A percentile compares a stretch with the other conserved stretches of the same genome.
These are phyloP conservation scores for Triplophysa rosa DNA, from an alignment of 2,113 vertebrate species.

Conservation along the genomic window DNA sequence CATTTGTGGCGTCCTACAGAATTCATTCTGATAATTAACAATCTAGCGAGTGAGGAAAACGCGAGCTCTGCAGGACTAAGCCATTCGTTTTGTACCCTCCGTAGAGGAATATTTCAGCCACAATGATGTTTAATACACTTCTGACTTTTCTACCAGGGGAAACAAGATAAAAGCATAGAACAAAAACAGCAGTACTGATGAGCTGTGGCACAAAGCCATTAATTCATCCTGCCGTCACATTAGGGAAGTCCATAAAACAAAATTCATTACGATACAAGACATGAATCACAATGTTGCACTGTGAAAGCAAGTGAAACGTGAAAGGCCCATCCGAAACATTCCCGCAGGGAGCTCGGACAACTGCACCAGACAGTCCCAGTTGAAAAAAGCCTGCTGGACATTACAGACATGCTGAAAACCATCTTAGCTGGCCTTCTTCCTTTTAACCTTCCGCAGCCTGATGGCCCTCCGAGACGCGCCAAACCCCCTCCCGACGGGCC, in stretches of 20 bases:
- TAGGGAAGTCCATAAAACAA: constrained; percentile 15
- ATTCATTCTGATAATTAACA: constrained; percentile 46
- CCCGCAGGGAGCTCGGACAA: background rate
- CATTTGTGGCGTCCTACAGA: constrained; percentile 31
- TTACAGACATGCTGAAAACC: constrained; percentile 26
- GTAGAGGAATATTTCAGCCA: constrained; percentile 6
- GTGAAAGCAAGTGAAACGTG: background rate
- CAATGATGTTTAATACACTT: constrained; percentile 16
- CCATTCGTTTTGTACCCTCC: background rate
- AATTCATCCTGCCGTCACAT: background rate
- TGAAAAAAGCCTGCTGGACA: background rate
- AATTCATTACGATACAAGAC: background rate
- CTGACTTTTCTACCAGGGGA: background rate
- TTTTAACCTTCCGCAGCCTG: constrained; percentile 20
- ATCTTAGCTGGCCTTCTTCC: background rate
- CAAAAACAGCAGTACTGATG: background rate
- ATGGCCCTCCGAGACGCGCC: background rate
- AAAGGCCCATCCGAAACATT: background rate
- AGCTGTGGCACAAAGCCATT: background rate
- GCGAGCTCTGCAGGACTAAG: background rate
- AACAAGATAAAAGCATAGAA: background rate
- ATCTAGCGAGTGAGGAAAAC: constrained; percentile 14
- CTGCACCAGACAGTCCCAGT: background rate
- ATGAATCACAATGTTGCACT: background rate
- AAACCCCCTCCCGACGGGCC: constrained; percentile 12